Evolutionary conservation across 2,797 vertebrate genomes (phyloP).

Genomic region (Crenuchus spilurus): DNA sequence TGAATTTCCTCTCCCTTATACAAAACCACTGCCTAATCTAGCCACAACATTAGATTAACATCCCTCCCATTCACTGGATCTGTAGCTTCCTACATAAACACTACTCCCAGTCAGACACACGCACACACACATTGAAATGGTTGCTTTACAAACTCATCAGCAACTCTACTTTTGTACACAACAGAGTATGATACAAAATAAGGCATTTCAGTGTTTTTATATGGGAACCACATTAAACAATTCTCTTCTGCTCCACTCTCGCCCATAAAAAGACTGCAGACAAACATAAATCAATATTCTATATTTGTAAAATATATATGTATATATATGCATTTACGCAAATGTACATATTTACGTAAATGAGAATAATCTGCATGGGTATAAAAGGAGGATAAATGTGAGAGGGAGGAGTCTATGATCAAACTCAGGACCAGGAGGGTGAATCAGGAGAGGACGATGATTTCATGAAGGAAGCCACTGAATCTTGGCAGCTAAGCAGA

Average conservation of each 20-base stretch:
- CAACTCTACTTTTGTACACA: constrained; percentile 70
- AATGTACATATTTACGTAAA: constrained; percentile 66
- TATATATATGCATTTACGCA: constrained; percentile 56
- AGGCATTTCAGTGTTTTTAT: constrained; percentile 99
- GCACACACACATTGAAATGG: constrained; percentile 69
- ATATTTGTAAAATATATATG: constrained; percentile 77
- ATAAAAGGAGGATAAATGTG: constrained; percentile 67
- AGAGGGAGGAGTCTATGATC: constrained; percentile 64
- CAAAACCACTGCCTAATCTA: constrained; percentile 53
- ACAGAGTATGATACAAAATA: constrained; percentile 99
- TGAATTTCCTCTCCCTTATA: constrained; percentile 33
- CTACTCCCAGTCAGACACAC: constrained; percentile 44
- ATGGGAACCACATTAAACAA: constrained; percentile 89
- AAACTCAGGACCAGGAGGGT: constrained; percentile 32
- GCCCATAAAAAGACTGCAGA: constrained; percentile 92
- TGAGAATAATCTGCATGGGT: constrained; percentile 74
- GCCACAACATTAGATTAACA: constrained; percentile 53
- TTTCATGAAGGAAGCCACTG: constrained; percentile 35
- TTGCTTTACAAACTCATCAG: constrained; percentile 83
- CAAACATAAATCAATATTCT: constrained; percentile 79
- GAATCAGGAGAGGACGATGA: constrained; percentile 27
- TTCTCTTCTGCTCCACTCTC: constrained; percentile 86
- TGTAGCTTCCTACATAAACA: constrained; percentile 32
- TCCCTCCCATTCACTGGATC: constrained; percentile 19
- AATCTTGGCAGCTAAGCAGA: constrained; percentile 39